Conservation (phyloP, 2,888 invertebrate species). For the Trachelus iudaicus region DNA sequence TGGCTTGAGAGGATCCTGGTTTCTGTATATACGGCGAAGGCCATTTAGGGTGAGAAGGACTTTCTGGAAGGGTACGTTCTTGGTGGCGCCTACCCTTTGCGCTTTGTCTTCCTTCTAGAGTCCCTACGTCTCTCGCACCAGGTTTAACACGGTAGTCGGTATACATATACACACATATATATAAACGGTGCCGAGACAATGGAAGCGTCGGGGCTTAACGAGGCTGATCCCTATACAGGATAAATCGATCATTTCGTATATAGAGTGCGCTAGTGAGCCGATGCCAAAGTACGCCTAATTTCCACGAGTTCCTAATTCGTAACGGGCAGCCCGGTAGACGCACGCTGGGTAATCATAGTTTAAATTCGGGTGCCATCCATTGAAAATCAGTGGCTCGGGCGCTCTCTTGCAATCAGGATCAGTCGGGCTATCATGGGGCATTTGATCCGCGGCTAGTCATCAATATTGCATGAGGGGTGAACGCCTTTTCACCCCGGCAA, state of each 20-base stretch:
- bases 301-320: conserved; percentile 61
- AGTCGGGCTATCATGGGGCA: conserved; percentile 59
- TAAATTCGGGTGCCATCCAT: conserved; percentile 65
- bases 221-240: not conserved
- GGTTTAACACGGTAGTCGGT: not conserved
- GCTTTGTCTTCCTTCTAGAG: not conserved
- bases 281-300: conserved; percentile 54
- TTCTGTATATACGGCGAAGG: not conserved
- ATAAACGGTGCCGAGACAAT: not conserved
- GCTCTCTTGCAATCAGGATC: conserved; percentile 60
- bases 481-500: conserved; percentile 34
- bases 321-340: conserved; percentile 58
- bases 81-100: not conserved
- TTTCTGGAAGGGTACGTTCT: not conserved
- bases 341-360: conserved; percentile 62
- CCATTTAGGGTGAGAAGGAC: not conserved
- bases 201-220: not conserved
- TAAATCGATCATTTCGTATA: not conserved
- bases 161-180: not conserved
- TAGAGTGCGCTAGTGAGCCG: not conserved
- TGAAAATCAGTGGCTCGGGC: conserved; percentile 65
- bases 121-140: not conserved
- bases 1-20: not conserved
- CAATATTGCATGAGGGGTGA: conserved; percentile 64
- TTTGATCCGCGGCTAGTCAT: conserved; percentile 62